Evolutionary conservation across 2,888 invertebrate species (phyloP).

Genomic region (Fragum whitleyi): DNA sequence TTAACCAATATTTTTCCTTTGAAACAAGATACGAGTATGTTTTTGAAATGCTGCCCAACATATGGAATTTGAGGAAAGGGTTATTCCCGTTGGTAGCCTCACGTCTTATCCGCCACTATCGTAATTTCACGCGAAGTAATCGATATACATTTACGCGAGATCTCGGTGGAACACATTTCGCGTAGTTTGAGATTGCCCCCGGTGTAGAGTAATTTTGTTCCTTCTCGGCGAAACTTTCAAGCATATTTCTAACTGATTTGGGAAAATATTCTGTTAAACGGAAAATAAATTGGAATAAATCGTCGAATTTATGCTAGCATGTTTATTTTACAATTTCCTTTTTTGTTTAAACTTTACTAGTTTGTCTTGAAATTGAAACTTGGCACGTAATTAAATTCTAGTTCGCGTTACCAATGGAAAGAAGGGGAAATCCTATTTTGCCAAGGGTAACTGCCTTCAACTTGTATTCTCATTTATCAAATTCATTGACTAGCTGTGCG

Average conservation of each 20-base stretch:
- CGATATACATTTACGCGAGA: constrained; percentile 48
- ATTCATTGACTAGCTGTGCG: constrained; percentile 13
- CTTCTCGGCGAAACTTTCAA: not conserved
- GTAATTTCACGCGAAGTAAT: constrained; percentile 61
- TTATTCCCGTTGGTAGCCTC: constrained; percentile 4
- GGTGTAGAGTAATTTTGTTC: not conserved
- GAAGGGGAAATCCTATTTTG: not conserved
- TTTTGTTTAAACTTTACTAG: no score
- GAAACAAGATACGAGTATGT: no score
- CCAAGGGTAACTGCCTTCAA: not conserved
- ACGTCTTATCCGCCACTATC: constrained; percentile 29
- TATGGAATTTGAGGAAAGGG: not conserved
- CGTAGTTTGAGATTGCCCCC: constrained; percentile 16
- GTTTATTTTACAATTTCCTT: no score
- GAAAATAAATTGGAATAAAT: no score
- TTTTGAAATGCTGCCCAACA: no score
- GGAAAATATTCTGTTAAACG: no score
- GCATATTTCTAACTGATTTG: no score
- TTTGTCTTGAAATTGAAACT: no score
- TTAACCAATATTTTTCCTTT: no score
- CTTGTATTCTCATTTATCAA: constrained; percentile 24
- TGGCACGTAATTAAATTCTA: no score
- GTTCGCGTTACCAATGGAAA: no score
- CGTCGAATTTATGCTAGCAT: no score
- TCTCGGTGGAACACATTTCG: not conserved